phyloP scores from a whole-genome alignment of 2,888 invertebrate species.

The Nipponacmea schrenckii region DNA sequence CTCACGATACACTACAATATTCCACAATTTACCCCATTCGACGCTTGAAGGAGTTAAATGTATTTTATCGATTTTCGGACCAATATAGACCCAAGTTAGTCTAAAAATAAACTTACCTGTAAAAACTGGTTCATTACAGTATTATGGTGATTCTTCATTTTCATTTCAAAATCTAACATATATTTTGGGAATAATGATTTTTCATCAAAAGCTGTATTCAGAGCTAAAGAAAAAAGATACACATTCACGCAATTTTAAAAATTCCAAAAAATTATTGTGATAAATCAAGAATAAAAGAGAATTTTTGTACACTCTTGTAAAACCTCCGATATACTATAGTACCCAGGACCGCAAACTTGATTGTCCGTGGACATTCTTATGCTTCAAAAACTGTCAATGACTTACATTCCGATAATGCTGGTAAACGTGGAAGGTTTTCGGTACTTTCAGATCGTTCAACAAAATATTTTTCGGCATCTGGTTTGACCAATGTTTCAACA shows the following conservation, averaged over 20 bases:
- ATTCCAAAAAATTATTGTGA: too few relatives aligned
- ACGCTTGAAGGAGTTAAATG: too few relatives aligned
- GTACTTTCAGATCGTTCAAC: conserved; percentile 42
- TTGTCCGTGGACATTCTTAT: too few relatives aligned
- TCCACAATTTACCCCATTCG: too few relatives aligned
- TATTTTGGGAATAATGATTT: conserved; percentile 66
- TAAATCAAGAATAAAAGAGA: too few relatives aligned
- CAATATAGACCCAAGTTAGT: too few relatives aligned
- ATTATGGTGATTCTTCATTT: conserved; percentile 54
- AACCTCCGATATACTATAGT: too few relatives aligned
- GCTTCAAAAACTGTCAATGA: too few relatives aligned
- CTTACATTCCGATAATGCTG: conserved; percentile 58
- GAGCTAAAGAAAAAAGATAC: conserved; percentile 44
- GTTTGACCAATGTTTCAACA: conserved; percentile 51
- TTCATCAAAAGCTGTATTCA: conserved; percentile 66
- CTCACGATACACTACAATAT: too few relatives aligned
- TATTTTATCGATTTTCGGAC: too few relatives aligned
- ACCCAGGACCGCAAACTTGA: too few relatives aligned
- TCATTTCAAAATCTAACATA: conserved; percentile 65
- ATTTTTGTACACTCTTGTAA: too few relatives aligned
- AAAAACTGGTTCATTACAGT: conserved; percentile 24
- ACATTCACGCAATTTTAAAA: neutral
- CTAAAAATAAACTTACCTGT: conserved; percentile 10
- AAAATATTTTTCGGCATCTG: conserved; percentile 63
- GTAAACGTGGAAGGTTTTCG: conserved; percentile 39